A percentile compares a stretch with the other conserved stretches of the same genome.
Conservation (phyloP, 2,113 vertebrate species). For the Tragelaphus buxtoni region DNA sequence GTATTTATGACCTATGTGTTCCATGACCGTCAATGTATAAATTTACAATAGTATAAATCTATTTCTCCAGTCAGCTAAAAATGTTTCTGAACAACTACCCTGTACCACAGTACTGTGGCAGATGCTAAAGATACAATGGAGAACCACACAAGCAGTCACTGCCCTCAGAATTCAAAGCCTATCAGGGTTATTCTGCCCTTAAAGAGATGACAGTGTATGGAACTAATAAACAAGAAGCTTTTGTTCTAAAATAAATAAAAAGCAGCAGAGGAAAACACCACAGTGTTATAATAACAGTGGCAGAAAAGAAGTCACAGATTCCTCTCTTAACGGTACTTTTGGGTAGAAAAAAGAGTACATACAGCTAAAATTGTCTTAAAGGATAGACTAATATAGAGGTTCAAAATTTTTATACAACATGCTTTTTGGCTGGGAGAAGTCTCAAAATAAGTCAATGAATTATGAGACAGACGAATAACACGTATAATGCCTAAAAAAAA, state of each 20-base stretch:
- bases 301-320: background rate
- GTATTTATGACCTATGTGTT: background rate
- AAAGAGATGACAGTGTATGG: background rate
- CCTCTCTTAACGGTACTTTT: background rate
- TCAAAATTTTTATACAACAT: background rate
- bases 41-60: background rate
- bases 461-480: background rate
- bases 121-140: background rate
- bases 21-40: background rate
- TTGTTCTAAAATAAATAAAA: background rate
- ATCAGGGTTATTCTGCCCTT: background rate
- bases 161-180: background rate
- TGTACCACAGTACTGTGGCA: background rate
- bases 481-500: background rate
- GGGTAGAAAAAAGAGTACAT: background rate
- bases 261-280: background rate
- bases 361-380: background rate
- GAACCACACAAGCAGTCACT: background rate
- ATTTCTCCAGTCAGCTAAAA: background rate
- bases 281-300: background rate
- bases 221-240: background rate
- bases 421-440: background rate
- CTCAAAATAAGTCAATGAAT: constrained; percentile 6
- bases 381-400: background rate
- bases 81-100: background rate